These are phyloP conservation scores for Drosophila novamexicana DNA, from an alignment of 1,140 invertebrate species.

Conservation along the genomic window DNA sequence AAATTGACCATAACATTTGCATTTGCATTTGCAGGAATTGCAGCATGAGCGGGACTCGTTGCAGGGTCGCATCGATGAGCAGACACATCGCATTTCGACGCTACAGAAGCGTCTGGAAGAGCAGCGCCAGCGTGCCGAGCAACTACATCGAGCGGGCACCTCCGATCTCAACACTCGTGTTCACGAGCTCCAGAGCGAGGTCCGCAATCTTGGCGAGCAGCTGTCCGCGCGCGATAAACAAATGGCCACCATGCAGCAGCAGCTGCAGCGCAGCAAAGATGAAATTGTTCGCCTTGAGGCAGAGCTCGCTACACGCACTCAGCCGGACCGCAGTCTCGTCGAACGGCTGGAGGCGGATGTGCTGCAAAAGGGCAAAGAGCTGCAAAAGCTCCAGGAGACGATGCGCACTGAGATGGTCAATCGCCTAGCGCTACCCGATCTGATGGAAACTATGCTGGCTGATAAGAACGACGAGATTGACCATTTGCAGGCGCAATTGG, in stretches of 20 bases:
- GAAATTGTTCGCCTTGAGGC: conserved; percentile 85
- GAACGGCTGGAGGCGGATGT: conserved; percentile 86
- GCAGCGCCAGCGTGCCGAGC: conserved; percentile 89
- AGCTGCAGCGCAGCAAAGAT: conserved; percentile 77
- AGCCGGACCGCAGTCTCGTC: conserved; percentile 85
- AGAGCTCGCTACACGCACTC: conserved; percentile 83
- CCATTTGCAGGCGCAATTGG: conserved; percentile 86
- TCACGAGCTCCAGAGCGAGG: conserved; percentile 87
- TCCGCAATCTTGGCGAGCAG: conserved; percentile 86
- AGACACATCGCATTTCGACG: conserved; percentile 91
- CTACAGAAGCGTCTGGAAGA: conserved; percentile 91
- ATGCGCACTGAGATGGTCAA: conserved; percentile 84
- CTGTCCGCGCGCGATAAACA: conserved; percentile 87
- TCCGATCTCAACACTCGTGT: conserved; percentile 88
- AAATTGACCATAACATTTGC: conserved; percentile 8
- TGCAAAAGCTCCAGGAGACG: conserved; percentile 85
- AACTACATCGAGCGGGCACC: conserved; percentile 88
- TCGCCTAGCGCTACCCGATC: conserved; percentile 85
- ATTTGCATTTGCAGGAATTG: conserved; percentile 87
- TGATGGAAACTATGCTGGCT: conserved; percentile 87
- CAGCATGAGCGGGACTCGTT: conserved; percentile 91
- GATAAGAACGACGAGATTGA: conserved; percentile 90
- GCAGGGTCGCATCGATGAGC: conserved; percentile 91
- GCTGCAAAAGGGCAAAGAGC: conserved; percentile 85
- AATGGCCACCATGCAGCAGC: conserved; percentile 85